A percentile compares a stretch with the other conserved stretches of the same genome.
Conservation (phyloP, 1,140 invertebrate species). For the Leptopilina boulardi region DNA sequence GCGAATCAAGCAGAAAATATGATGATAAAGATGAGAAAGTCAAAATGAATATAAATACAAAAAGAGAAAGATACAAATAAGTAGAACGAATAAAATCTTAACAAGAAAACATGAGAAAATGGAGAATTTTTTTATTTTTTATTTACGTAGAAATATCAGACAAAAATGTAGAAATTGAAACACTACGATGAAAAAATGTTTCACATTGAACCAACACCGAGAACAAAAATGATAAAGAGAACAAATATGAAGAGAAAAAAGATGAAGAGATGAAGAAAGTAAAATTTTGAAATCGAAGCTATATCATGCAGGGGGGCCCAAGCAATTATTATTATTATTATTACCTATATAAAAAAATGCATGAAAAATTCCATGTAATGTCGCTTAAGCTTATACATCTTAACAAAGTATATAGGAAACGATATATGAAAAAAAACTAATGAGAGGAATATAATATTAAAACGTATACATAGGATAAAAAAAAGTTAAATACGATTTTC, state of each 20-base stretch:
- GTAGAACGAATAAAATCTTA: conserved; percentile 32
- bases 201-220: conserved; percentile 26
- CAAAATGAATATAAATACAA: conserved; percentile 37
- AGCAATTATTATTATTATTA: conserved; percentile 50
- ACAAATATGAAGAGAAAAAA: conserved; percentile 30
- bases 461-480: background rate
- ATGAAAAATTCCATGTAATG: conserved; percentile 21
- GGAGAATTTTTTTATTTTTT: background rate
- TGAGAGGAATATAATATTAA: conserved; percentile 30
- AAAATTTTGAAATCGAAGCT: conserved; percentile 49
- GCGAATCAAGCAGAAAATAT: conserved; percentile 5
- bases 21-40: background rate
- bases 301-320: conserved; percentile 55
- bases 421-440: background rate
- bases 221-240: conserved; percentile 1
- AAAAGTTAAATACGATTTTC: background rate
- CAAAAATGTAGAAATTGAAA: background rate
- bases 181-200: background rate
- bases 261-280: conserved; percentile 38
- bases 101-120: background rate
- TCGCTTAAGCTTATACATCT: conserved; percentile 19
- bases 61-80: conserved; percentile 38
- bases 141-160: background rate
- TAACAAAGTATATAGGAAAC: conserved; percentile 6
- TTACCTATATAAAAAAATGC: conserved; percentile 22